These are phyloP conservation scores for Drosophila parthenogenetica DNA, from an alignment of 2,888 invertebrate genomes.

Conservation along the genomic window DNA sequence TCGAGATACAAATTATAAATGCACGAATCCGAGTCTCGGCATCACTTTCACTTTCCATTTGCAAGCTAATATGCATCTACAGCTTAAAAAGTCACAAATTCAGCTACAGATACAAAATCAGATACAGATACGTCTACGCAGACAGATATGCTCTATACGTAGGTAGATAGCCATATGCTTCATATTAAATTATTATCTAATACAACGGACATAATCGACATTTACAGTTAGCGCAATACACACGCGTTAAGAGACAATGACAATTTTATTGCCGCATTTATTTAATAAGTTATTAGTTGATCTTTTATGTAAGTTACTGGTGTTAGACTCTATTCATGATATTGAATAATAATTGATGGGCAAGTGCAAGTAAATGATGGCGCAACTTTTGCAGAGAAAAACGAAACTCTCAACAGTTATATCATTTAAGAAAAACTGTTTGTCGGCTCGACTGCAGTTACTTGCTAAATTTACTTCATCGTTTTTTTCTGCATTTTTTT, in stretches of 20 bases:
- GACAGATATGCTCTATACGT: slow-evolving; percentile 17
- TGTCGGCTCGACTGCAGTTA: slow-evolving; percentile 58
- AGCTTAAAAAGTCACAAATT: slow-evolving; percentile 28
- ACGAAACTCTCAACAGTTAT: slow-evolving; percentile 48
- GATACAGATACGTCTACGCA: slow-evolving; percentile 18
- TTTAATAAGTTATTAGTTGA: slow-evolving; percentile 68
- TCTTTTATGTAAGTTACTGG: slow-evolving; percentile 67
- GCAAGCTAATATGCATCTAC: slow-evolving; percentile 63
- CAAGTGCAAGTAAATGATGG: slow-evolving; percentile 66
- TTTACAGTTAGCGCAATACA: slow-evolving; percentile 48
- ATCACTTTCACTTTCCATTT: slow-evolving; percentile 71
- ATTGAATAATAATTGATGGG: slow-evolving; percentile 71
- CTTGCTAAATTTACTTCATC: slow-evolving; percentile 44
- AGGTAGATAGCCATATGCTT: slow-evolving; percentile 18
- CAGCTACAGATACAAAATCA: slow-evolving; percentile 25
- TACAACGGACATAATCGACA: slow-evolving; percentile 59
- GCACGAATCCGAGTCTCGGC: slow-evolving; percentile 61
- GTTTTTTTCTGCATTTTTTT: background rate
- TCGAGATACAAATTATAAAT: slow-evolving; percentile 70
- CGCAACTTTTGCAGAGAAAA: slow-evolving; percentile 54
- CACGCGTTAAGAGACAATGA: slow-evolving; percentile 44
- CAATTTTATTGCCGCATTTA: slow-evolving; percentile 68
- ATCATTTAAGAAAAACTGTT: slow-evolving; percentile 56
- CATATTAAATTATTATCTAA: slow-evolving; percentile 70
- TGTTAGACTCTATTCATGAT: slow-evolving; percentile 50